Conservation (phyloP, 2,888 invertebrate species). For the Pandemis heparana region DNA sequence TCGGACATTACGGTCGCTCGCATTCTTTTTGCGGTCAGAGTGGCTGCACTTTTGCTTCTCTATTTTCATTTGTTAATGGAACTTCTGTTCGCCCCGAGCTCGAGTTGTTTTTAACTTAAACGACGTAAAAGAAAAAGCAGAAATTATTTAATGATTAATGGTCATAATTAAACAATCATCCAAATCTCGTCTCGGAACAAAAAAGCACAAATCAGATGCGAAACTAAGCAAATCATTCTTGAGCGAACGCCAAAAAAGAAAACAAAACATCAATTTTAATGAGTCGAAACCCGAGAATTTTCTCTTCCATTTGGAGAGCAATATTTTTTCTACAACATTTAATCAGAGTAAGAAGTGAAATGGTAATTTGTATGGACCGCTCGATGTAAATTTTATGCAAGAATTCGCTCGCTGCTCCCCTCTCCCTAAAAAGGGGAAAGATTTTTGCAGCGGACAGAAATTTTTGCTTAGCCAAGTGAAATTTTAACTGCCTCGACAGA, state of each 20-base stretch:
- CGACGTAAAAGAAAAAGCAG: constrained; percentile 18
- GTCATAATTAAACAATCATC: constrained; percentile 43
- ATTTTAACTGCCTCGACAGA: constrained; percentile 85
- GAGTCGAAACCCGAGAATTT: constrained; percentile 83
- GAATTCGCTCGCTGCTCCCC: constrained; percentile 79
- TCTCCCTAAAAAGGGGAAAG: constrained; percentile 79
- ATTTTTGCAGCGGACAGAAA: constrained; percentile 85
- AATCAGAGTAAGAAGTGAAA: constrained; percentile 85
- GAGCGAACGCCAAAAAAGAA: constrained; percentile 59
- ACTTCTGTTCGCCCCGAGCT: constrained; percentile 46
- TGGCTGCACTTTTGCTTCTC: constrained; percentile 44
- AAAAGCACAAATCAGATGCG: constrained; percentile 55
- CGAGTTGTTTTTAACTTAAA: constrained; percentile 37
- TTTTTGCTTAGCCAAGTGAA: constrained; percentile 86
- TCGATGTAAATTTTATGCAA: constrained; percentile 86
- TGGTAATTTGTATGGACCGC: constrained; percentile 86
- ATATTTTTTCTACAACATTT: constrained; percentile 86
- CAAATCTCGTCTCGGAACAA: constrained; percentile 48
- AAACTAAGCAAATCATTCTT: constrained; percentile 64
- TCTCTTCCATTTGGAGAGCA: constrained; percentile 83
- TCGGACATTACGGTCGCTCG: constrained; percentile 43
- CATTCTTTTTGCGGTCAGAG: constrained; percentile 49
- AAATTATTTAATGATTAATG: constrained; percentile 41
- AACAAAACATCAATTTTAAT: constrained; percentile 83
- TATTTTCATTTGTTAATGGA: constrained; percentile 51